These are phyloP conservation scores for Monodelphis domestica DNA, from an alignment of 2,797 vertebrate species.

Conservation along the genomic window DNA sequence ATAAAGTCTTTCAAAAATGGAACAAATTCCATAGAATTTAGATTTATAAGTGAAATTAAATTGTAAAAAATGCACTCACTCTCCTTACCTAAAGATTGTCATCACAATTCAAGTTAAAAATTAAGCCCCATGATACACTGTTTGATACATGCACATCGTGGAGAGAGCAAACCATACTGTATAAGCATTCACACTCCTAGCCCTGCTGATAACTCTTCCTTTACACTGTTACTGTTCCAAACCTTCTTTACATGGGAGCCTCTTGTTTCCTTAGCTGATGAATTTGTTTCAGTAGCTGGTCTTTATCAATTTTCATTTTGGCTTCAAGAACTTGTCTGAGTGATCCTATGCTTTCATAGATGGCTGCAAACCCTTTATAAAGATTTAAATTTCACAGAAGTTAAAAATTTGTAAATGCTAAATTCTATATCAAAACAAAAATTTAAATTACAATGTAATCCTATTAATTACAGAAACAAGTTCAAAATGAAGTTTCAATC, in stretches of 20 bases:
- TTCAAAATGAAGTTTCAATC: constrained; percentile 24
- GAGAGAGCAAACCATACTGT: constrained; percentile 56
- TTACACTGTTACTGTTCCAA: constrained; percentile 46
- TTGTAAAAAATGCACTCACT: constrained; percentile 49
- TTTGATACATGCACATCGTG: constrained; percentile 76
- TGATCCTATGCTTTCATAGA: constrained; percentile 88
- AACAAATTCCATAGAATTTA: constrained; percentile 44
- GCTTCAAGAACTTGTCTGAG: constrained; percentile 87
- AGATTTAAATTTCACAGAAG: constrained; percentile 57
- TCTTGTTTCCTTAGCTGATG: constrained; percentile 83
- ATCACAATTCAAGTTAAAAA: constrained; percentile 68
- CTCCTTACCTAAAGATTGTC: constrained; percentile 55
- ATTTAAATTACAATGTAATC: constrained; percentile 20
- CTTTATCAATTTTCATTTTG: constrained; percentile 87
- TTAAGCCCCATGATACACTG: constrained; percentile 67
- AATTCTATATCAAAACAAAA: neutral
- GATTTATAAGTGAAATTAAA: constrained; percentile 38
- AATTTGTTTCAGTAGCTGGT: constrained; percentile 87
- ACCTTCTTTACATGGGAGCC: constrained; percentile 75
- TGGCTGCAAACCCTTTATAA: constrained; percentile 85
- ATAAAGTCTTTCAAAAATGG: constrained; percentile 65
- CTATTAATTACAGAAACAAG: neutral
- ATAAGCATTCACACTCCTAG: constrained; percentile 33
- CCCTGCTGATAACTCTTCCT: neutral
- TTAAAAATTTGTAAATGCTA: neutral